Percentiles rank a stretch among this genome's conserved stretches.
Evolutionary conservation across 2,888 invertebrate genomes (phyloP).

Genomic region (Dioctria linearis): DNA sequence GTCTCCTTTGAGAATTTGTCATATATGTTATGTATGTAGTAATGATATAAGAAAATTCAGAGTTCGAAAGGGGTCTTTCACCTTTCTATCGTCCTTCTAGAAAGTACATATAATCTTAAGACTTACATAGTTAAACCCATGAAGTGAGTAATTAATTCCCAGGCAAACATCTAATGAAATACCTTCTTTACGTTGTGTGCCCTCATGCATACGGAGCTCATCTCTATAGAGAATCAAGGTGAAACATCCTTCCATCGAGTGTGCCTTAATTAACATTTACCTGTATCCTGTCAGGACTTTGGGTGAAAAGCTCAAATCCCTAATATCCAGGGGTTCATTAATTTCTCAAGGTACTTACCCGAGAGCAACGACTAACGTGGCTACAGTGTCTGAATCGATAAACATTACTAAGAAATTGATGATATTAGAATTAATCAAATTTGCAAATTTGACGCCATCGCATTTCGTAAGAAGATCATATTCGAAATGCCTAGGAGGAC

Average conservation of each 20-base stretch:
- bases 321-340: constrained; percentile 47
- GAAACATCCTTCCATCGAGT: neutral
- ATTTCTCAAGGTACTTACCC: constrained; percentile 24
- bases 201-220: neutral
- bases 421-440: constrained; percentile 34
- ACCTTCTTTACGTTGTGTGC: constrained; percentile 2
- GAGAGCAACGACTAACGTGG: constrained; percentile 26
- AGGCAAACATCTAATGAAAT: constrained; percentile 32
- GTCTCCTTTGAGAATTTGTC: constrained; percentile 3
- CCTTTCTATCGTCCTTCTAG: neutral
- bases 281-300: constrained; percentile 17
- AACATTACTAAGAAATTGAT: constrained; percentile 38
- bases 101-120: neutral
- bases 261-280: constrained; percentile 46
- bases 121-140: constrained; percentile 6
- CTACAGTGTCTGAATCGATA: constrained; percentile 32
- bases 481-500: neutral
- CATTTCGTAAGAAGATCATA: constrained; percentile 13
- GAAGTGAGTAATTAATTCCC: constrained; percentile 39
- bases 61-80: neutral
- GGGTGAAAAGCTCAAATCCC: constrained; percentile 26
- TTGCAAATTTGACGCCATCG: constrained; percentile 27
- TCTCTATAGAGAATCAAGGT: neutral
- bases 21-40: neutral
- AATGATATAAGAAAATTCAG: neutral